Conservation (phyloP, 2,797 vertebrate genomes). For the Anableps anableps region DNA sequence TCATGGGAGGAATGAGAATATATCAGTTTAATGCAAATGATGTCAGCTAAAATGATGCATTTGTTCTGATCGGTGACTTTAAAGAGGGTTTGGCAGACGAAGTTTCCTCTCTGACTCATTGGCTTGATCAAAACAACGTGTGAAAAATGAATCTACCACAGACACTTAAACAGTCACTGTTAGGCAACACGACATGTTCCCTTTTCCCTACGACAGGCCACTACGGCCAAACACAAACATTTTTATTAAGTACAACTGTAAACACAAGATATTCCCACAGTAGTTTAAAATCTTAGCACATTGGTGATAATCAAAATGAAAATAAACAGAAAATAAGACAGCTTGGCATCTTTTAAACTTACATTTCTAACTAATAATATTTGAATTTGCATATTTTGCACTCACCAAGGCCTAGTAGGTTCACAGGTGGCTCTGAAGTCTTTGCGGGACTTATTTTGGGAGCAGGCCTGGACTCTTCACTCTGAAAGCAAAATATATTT, state of each 20-base stretch:
- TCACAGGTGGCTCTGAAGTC: slow-evolving; percentile 86
- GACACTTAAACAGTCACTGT: not conserved
- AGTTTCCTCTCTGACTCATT: not conserved
- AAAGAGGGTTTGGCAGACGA: not conserved
- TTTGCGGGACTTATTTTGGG: slow-evolving; percentile 90
- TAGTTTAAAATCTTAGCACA: not conserved
- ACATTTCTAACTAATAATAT: slow-evolving; percentile 3
- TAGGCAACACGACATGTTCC: not conserved
- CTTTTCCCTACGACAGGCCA: not conserved
- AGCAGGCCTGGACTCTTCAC: slow-evolving; percentile 86
- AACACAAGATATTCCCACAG: not conserved
- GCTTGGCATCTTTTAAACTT: not conserved
- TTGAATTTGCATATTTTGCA: slow-evolving; percentile 15
- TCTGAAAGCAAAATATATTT: slow-evolving; percentile 71
- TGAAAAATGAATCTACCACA: not conserved
- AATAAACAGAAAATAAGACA: slow-evolving; percentile 16
- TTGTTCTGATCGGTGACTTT: not conserved
- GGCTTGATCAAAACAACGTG: slow-evolving; percentile 5
- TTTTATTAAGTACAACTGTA: not conserved
- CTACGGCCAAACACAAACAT: not conserved
- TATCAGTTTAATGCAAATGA: not conserved
- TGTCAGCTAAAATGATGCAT: not conserved
- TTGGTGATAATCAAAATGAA: not conserved
- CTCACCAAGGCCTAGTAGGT: slow-evolving; percentile 95
- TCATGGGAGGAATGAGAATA: not conserved